Evolutionary conservation across 2,113 vertebrate genomes (phyloP).

Genomic region (Cephalophus harveyi): DNA sequence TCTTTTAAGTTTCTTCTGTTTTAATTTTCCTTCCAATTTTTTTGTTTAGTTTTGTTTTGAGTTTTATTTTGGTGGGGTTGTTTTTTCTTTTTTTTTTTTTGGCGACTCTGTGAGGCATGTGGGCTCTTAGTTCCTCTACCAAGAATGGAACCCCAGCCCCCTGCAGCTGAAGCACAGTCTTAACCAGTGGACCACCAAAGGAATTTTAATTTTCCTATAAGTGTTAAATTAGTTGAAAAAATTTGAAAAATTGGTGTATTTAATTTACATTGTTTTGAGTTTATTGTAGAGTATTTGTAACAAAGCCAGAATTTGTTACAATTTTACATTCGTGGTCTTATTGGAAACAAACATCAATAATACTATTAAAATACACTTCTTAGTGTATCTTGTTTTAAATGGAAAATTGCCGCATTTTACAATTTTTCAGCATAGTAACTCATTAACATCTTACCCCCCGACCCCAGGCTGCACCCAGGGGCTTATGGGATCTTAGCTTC

Average conservation of each 20-base stretch:
- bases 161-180: neutral
- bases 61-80: neutral
- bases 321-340: neutral
- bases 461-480: neutral
- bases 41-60: neutral
- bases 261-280: neutral
- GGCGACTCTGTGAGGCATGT: neutral
- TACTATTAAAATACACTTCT: neutral
- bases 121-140: neutral
- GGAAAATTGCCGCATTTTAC: neutral
- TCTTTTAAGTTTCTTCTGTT: neutral
- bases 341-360: neutral
- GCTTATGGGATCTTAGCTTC: neutral
- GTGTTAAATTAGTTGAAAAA: neutral
- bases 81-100: neutral
- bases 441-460: neutral
- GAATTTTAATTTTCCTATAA: neutral
- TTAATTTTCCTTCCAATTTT: neutral
- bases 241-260: neutral
- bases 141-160: neutral
- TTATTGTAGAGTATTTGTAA: neutral
- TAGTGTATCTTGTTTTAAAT: neutral
- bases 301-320: neutral
- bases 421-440: neutral
- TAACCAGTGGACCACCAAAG: neutral